Percentiles rank a stretch among this genome's conserved stretches.
Evolutionary conservation across 2,113 vertebrate genomes (phyloP).

Genomic region (Platanista minor): DNA sequence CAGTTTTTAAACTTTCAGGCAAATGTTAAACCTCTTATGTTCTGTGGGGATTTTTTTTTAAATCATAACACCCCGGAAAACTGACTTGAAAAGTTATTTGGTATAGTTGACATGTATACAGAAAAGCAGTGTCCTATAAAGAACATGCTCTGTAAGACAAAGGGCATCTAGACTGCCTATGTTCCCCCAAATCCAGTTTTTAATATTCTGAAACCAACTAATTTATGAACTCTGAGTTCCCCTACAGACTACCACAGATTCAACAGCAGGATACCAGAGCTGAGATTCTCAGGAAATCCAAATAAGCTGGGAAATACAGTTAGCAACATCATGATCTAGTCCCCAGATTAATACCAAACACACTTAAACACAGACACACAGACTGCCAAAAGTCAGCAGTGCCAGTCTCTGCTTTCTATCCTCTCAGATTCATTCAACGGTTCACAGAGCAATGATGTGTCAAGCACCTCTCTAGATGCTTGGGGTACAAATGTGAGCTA

Average conservation of each 20-base stretch:
- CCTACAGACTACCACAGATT: background rate
- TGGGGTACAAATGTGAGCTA: background rate
- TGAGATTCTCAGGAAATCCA: conserved; percentile 22
- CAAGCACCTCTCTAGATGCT: background rate
- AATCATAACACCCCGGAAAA: background rate
- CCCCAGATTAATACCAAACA: background rate
- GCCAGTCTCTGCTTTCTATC: background rate
- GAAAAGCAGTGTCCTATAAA: background rate
- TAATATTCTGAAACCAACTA: background rate
- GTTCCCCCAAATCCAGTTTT: conserved; percentile 23
- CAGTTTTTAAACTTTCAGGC: conserved; percentile 8
- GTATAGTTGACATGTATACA: background rate
- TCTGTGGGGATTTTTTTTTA: background rate
- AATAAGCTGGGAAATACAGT: background rate
- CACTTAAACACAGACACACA: background rate
- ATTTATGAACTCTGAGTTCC: background rate
- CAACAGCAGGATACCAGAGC: background rate
- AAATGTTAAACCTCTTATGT: background rate
- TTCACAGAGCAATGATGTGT: background rate
- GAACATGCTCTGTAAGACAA: background rate
- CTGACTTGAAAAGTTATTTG: background rate
- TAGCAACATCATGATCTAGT: background rate
- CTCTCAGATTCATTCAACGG: background rate
- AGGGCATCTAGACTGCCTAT: background rate
- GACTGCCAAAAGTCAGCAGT: background rate